These are phyloP conservation scores for Megaceryle torquata DNA, from an alignment of 2,113 vertebrate species.

Conservation along the genomic window DNA sequence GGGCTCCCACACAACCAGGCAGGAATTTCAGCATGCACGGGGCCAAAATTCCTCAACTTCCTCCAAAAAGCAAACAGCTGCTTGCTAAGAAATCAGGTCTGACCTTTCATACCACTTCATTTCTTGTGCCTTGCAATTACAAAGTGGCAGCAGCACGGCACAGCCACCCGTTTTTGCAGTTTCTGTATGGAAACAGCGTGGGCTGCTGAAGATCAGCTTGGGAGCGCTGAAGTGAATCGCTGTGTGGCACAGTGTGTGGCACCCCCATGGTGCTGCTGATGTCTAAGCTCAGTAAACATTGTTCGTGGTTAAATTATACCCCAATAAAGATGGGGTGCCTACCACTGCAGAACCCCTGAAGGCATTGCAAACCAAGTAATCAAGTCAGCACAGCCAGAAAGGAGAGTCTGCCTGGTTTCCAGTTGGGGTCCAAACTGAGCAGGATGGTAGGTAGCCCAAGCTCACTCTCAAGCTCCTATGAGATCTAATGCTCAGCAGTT, in stretches of 20 bases:
- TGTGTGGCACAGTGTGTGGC: background rate
- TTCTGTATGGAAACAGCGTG: fast-evolving
- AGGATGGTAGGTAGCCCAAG: background rate
- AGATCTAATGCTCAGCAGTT: background rate
- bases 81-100: background rate
- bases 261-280: background rate
- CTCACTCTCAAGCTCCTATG: background rate
- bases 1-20: slow-evolving; percentile 44
- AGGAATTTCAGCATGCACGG: slow-evolving; percentile 4
- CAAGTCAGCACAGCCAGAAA: background rate
- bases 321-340: fast-evolving
- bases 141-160: background rate
- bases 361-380: background rate
- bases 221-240: background rate
- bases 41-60: slow-evolving; percentile 61
- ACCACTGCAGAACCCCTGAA: fast-evolving
- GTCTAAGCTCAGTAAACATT: background rate
- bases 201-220: background rate
- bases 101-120: background rate
- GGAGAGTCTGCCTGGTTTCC: background rate
- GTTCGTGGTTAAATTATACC: background rate
- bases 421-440: background rate
- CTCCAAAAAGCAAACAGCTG: slow-evolving; percentile 16
- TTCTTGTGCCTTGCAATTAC: background rate
- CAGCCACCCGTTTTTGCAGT: fast-evolving